Conservation (phyloP, 2,113 vertebrate genomes). For the Protobothrops flavoviridis region DNA sequence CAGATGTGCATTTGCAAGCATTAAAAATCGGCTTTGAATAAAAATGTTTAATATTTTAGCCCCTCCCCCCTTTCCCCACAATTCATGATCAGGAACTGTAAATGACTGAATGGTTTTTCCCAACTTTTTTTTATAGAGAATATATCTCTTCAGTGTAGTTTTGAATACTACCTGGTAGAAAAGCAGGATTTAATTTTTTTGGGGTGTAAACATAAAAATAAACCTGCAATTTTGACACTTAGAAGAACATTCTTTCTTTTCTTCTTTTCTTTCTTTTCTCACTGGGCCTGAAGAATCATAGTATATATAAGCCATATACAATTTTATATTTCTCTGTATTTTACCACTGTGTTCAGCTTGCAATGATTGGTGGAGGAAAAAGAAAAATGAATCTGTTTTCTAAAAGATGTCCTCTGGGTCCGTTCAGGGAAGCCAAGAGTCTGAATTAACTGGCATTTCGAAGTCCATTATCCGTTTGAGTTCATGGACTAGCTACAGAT, state of each 20-base stretch:
- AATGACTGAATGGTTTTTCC: not conserved
- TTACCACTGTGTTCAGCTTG: not conserved
- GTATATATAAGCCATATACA: not conserved
- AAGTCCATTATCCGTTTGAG: not conserved
- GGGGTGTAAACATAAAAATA: not conserved
- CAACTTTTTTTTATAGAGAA: not conserved
- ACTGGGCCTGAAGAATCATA: not conserved
- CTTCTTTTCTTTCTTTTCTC: not conserved
- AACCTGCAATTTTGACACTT: not conserved
- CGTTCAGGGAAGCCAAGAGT: not conserved
- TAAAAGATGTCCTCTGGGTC: not conserved
- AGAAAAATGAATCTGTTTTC: not conserved
- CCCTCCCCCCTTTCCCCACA: not conserved
- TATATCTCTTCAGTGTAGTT: not conserved
- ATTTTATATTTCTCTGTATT: not conserved
- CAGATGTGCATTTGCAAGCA: not conserved
- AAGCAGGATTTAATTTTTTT: not conserved
- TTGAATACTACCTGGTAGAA: not conserved
- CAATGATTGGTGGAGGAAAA: not conserved
- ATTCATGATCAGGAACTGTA: not conserved
- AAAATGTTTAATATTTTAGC: not conserved
- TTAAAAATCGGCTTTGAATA: not conserved
- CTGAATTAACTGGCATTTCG: not conserved
- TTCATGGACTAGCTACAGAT: not conserved
- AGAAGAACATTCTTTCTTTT: not conserved